Conservation (phyloP, 2,888 invertebrate species). For the Pandemis cinnamomeana region DNA sequence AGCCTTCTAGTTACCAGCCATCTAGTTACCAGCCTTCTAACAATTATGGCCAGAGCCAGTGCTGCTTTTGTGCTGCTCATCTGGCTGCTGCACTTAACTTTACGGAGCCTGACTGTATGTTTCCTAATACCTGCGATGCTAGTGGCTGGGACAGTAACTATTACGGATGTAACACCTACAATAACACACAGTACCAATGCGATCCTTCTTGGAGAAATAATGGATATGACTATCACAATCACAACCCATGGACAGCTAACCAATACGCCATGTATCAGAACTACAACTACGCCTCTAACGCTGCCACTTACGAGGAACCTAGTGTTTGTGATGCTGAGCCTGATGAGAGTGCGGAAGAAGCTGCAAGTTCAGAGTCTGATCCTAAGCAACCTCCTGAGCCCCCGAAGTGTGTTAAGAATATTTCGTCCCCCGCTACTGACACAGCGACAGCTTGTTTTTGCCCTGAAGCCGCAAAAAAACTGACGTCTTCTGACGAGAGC, state of each 20-base stretch:
- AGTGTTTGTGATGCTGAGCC: neutral
- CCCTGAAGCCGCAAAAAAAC: neutral
- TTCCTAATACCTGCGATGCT: neutral
- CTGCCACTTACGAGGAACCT: neutral
- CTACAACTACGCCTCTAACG: neutral
- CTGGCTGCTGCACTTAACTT: neutral
- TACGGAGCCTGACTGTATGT: neutral
- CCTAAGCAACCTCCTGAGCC: neutral
- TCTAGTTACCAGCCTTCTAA: neutral
- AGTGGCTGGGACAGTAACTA: neutral
- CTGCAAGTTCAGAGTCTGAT: neutral
- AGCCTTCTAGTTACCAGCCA: neutral
- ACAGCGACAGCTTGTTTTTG: slow-evolving; percentile 8
- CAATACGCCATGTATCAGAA: neutral
- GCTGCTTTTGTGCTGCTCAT: neutral
- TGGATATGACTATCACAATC: neutral
- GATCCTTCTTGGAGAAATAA: slow-evolving; percentile 1
- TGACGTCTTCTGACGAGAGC: neutral
- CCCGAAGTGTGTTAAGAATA: slow-evolving; percentile 4
- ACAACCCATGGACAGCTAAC: neutral
- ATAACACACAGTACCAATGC: neutral
- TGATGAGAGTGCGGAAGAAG: neutral
- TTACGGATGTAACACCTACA: neutral
- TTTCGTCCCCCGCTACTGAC: neutral
- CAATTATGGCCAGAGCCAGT: neutral